Percentiles rank a stretch among this genome's conserved stretches.
phyloP scores from a whole-genome alignment of 2,888 invertebrate genomes.

The Ecdyonurus torrentis region DNA sequence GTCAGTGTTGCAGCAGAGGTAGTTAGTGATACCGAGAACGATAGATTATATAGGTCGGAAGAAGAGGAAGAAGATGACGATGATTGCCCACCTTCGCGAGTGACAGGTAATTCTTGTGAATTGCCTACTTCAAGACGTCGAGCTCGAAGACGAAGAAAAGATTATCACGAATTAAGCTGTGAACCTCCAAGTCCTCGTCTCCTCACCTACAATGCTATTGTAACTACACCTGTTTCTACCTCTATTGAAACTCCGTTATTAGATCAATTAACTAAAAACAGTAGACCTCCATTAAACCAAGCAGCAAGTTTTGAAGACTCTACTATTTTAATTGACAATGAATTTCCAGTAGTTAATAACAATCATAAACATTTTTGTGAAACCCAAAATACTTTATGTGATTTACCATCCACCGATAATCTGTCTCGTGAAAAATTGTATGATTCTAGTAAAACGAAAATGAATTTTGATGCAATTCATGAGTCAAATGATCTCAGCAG shows the following conservation, averaged over 20 bases:
- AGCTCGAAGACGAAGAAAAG: neutral
- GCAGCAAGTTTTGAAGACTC: neutral
- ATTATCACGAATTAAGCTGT: neutral
- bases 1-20: neutral
- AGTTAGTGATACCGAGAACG: neutral
- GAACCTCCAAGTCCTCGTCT: neutral
- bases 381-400: neutral
- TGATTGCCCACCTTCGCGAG: neutral
- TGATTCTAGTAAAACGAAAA: too few species aligned
- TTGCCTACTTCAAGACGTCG: neutral
- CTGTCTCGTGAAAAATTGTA: neutral
- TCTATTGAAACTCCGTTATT: neutral
- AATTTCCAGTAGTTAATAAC: neutral
- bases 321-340: neutral
- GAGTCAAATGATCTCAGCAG: neutral
- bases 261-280: neutral
- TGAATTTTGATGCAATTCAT: neutral
- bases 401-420: neutral
- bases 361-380: neutral
- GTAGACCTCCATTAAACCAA: neutral
- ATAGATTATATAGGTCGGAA: neutral
- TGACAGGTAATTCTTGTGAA: neutral
- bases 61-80: neutral
- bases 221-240: neutral
- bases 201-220: neutral